Evolutionary conservation across 2,888 invertebrate species (phyloP).

Genomic region (Eupithecia inturbata): DNA sequence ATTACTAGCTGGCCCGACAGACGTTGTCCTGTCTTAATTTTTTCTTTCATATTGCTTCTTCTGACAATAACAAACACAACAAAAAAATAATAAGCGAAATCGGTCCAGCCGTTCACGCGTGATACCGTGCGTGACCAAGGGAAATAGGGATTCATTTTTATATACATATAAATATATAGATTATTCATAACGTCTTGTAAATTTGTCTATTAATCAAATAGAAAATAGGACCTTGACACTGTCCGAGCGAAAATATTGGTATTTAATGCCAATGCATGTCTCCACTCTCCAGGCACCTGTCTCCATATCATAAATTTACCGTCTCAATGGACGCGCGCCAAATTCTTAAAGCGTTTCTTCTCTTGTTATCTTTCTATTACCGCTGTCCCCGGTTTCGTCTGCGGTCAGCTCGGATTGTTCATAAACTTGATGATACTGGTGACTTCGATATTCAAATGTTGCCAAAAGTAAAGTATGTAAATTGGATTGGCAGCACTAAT

Average conservation of each 20-base stretch:
- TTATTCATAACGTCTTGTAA: too few relatives aligned
- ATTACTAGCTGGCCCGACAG: too few relatives aligned
- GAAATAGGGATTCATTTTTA: too few relatives aligned
- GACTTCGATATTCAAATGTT: background rate
- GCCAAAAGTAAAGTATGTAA: background rate
- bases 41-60: too few relatives aligned
- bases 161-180: too few relatives aligned
- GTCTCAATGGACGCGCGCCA: conserved; percentile 57
- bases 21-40: too few relatives aligned
- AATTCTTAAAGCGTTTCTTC: conserved; percentile 43
- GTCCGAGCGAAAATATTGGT: conserved; percentile 18
- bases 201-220: background rate
- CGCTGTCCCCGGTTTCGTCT: background rate
- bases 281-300: conserved; percentile 48
- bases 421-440: background rate
- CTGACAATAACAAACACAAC: too few relatives aligned
- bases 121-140: too few relatives aligned
- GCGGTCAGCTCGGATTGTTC: background rate
- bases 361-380: conserved; percentile 18
- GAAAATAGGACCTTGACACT: conserved; percentile 29
- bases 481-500: background rate
- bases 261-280: conserved; percentile 28
- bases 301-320: conserved; percentile 41
- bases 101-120: too few relatives aligned
- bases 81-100: too few relatives aligned